Percentiles rank a stretch among this genome's conserved stretches.
Conservation (phyloP, 2,113 vertebrate genomes). For the Pristiophorus japonicus region DNA sequence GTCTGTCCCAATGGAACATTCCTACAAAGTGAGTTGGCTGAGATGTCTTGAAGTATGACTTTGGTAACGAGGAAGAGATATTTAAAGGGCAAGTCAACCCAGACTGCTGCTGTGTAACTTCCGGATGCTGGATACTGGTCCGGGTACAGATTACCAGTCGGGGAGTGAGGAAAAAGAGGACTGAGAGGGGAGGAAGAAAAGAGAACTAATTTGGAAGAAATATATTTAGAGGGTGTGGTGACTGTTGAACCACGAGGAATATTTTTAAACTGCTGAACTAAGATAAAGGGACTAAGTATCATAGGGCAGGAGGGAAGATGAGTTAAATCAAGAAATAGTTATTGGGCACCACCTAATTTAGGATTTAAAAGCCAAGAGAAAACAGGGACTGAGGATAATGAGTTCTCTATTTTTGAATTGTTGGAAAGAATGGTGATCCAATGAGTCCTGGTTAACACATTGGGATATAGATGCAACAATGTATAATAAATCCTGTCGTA, state of each 20-base stretch:
- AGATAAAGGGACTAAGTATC: not conserved
- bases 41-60: not conserved
- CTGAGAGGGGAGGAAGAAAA: not conserved
- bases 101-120: not conserved
- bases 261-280: not conserved
- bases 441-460: not conserved
- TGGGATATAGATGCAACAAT: not conserved
- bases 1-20: not conserved
- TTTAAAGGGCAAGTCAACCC: not conserved
- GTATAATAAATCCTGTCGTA: not conserved
- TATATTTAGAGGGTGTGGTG: not conserved
- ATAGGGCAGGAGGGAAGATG: not conserved
- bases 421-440: not conserved
- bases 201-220: not conserved
- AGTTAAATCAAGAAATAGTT: not conserved
- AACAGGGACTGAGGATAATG: not conserved
- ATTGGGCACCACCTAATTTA: not conserved
- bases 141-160: not conserved
- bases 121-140: not conserved
- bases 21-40: not conserved
- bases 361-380: not conserved
- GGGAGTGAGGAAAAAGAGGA: not conserved
- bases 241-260: not conserved
- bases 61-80: not conserved
- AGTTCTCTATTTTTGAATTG: not conserved